A percentile compares a stretch with the other conserved stretches of the same genome.
These are phyloP conservation scores for Peucedramus taeniatus DNA, from an alignment of 2,113 vertebrate species.

Conservation along the genomic window DNA sequence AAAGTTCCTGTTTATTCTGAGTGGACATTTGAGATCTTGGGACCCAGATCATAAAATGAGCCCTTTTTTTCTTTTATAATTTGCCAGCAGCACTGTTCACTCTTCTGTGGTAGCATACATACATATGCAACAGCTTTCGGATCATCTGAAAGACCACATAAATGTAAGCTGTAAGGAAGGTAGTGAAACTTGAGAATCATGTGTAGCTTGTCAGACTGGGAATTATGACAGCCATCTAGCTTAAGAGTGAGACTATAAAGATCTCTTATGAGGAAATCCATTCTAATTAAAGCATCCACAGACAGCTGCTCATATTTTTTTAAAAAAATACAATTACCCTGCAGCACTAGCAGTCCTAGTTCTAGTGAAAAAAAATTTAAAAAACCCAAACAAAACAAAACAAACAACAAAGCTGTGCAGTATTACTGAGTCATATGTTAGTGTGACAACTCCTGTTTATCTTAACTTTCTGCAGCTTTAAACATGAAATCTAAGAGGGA, in stretches of 20 bases:
- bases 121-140: neutral
- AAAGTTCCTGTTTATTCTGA: constrained; percentile 49
- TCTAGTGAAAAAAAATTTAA: neutral
- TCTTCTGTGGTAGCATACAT: neutral
- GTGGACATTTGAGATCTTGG: neutral
- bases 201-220: neutral
- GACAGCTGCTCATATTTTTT: neutral
- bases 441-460: constrained; percentile 48
- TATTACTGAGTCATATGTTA: constrained; percentile 29
- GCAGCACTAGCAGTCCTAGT: neutral
- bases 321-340: neutral
- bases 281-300: constrained; percentile 1
- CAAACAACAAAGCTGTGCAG: neutral
- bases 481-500: constrained; percentile 43
- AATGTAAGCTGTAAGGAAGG: neutral
- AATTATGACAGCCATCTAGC: constrained; percentile 15
- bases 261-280: neutral
- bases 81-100: neutral
- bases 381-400: neutral
- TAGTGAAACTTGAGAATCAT: neutral
- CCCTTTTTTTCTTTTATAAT: constrained; percentile 15
- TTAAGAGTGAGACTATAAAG: neutral
- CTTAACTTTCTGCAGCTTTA: constrained; percentile 43
- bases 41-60: neutral
- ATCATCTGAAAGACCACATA: neutral